These are phyloP conservation scores for Myiagra hebetior DNA, from an alignment of 2,113 vertebrate genomes.

Conservation along the genomic window DNA sequence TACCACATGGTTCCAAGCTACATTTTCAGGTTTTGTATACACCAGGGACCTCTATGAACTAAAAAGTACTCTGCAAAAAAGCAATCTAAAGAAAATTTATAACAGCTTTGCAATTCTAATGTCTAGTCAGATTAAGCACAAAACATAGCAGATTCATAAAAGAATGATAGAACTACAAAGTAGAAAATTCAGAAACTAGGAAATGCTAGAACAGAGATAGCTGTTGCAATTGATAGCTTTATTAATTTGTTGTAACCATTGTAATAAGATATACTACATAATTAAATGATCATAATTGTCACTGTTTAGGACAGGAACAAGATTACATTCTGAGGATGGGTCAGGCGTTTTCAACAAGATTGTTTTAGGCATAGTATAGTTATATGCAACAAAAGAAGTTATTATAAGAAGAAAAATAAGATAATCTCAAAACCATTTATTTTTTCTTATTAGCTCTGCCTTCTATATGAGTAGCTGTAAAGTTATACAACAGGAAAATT, in stretches of 20 bases:
- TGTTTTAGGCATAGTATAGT: background rate
- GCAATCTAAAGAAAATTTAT: background rate
- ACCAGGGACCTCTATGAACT: background rate
- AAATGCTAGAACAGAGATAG: background rate
- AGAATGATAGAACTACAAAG: background rate
- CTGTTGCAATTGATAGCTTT: background rate
- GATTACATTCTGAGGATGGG: background rate
- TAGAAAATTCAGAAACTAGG: background rate
- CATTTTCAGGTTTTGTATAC: background rate
- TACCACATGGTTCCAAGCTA: background rate
- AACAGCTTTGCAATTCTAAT: background rate
- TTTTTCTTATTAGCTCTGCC: background rate
- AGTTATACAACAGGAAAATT: background rate
- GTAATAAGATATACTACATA: background rate
- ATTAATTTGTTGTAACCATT: background rate
- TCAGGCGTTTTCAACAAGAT: background rate
- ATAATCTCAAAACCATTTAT: background rate
- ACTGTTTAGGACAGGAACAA: background rate
- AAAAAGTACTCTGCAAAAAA: background rate
- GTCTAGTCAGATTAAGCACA: background rate
- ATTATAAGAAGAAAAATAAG: background rate
- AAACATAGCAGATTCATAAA: background rate
- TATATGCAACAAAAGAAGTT: background rate
- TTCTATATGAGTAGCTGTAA: background rate
- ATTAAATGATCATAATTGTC: background rate